Conservation (phyloP, 2,797 vertebrate genomes). For the Cephalopachus bancanus region DNA sequence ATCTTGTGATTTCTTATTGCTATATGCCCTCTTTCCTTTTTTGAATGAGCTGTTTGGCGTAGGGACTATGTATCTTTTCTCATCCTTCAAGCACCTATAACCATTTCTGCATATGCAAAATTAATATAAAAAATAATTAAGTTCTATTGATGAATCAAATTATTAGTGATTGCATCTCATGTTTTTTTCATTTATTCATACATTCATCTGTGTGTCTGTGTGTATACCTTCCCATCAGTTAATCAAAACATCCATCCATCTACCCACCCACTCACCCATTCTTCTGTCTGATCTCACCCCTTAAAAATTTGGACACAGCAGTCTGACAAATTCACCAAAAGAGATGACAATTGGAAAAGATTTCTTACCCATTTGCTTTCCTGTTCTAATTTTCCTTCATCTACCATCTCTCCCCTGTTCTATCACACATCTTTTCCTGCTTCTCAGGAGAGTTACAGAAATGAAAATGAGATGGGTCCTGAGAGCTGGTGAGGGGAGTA, state of each 20-base stretch:
- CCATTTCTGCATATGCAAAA: neutral
- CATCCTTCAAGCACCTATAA: neutral
- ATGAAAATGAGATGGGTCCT: slow-evolving; percentile 71
- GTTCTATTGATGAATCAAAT: neutral
- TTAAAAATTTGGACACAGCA: slow-evolving; percentile 49
- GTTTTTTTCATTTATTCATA: neutral
- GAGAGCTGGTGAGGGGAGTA: slow-evolving; percentile 70
- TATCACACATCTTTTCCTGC: neutral
- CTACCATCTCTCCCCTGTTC: neutral
- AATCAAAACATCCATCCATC: neutral
- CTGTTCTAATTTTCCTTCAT: neutral
- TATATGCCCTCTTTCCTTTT: neutral
- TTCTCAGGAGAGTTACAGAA: slow-evolving; percentile 64
- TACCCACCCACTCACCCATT: neutral
- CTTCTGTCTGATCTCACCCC: neutral
- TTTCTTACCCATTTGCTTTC: neutral
- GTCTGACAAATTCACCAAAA: neutral
- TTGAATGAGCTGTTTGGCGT: neutral
- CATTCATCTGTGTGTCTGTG: neutral
- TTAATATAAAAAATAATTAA: neutral
- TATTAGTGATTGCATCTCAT: neutral
- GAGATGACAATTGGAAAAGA: neutral
- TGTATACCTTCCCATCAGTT: neutral
- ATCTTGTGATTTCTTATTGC: neutral
- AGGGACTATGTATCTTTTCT: neutral